Evolutionary conservation across 2,888 invertebrate species (phyloP).

Genomic region (Drosophila tanythrix): DNA sequence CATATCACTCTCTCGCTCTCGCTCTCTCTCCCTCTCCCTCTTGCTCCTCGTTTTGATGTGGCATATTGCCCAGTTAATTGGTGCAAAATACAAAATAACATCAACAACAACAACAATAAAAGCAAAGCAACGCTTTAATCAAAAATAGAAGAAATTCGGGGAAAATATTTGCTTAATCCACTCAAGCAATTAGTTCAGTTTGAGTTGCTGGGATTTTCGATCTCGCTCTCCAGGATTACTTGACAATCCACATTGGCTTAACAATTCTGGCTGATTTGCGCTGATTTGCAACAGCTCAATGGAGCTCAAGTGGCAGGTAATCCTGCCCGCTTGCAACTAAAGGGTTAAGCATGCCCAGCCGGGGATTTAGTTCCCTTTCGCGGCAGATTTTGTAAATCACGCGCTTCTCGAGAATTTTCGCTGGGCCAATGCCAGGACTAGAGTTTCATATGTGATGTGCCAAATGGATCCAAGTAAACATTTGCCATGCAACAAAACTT

Average conservation of each 20-base stretch:
- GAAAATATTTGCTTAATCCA: constrained; percentile 60
- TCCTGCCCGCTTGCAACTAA: constrained; percentile 46
- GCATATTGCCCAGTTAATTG: constrained; percentile 59
- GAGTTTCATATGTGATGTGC: constrained; percentile 19
- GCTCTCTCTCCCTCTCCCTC: constrained; percentile 3
- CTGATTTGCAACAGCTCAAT: constrained; percentile 73
- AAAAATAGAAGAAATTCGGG: constrained; percentile 42
- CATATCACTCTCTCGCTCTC: constrained; percentile 2
- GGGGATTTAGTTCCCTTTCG: constrained; percentile 68
- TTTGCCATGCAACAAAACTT: constrained; percentile 1
- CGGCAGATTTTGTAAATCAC: constrained; percentile 61
- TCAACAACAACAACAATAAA: constrained; percentile 3
- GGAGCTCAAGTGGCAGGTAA: constrained; percentile 74
- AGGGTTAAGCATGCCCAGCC: constrained; percentile 64
- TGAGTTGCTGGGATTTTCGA: constrained; percentile 41
- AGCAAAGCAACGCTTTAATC: constrained; percentile 34
- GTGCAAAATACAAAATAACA: constrained; percentile 36
- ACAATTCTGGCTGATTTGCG: constrained; percentile 46
- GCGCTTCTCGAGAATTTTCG: constrained; percentile 46
- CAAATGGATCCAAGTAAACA: constrained; percentile 51
- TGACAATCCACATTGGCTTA: constrained; percentile 58
- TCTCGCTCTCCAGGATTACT: constrained; percentile 51
- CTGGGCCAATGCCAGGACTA: constrained; percentile 6
- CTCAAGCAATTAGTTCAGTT: constrained; percentile 61
- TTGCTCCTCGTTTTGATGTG: constrained; percentile 47